phyloP scores from a whole-genome alignment of 2,888 invertebrate genomes.

The Drosophila helvetica region DNA sequence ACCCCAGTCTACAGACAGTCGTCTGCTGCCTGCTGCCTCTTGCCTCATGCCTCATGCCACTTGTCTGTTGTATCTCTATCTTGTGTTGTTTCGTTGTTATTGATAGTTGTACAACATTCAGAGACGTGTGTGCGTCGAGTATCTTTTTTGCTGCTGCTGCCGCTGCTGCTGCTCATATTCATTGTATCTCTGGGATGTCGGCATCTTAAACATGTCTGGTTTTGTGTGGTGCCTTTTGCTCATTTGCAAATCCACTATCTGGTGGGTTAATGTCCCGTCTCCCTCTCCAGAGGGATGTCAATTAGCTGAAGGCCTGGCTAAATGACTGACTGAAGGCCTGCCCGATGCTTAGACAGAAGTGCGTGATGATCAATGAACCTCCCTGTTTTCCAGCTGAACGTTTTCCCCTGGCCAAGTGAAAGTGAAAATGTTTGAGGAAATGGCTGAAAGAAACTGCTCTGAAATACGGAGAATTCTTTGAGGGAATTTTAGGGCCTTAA shows the following conservation, averaged over 20 bases:
- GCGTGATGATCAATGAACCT: slow-evolving; percentile 40
- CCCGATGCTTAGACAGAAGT: slow-evolving; percentile 33
- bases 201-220: slow-evolving; percentile 36
- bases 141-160: neutral
- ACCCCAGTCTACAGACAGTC: slow-evolving; percentile 36
- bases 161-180: neutral
- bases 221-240: slow-evolving; percentile 39
- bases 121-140: slow-evolving; percentile 19
- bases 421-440: slow-evolving; percentile 28
- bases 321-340: slow-evolving; percentile 1
- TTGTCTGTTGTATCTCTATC: slow-evolving; percentile 16
- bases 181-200: slow-evolving; percentile 2
- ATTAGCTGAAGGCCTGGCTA: slow-evolving; percentile 26
- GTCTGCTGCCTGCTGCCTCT: slow-evolving; percentile 12
- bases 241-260: slow-evolving; percentile 62
- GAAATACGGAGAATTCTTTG: neutral
- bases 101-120: slow-evolving; percentile 39
- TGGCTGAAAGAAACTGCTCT: slow-evolving; percentile 9
- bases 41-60: slow-evolving; percentile 6
- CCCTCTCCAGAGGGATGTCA: slow-evolving; percentile 40
- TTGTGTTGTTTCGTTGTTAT: slow-evolving; percentile 47
- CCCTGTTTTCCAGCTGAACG: slow-evolving; percentile 16
- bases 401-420: slow-evolving; percentile 32
- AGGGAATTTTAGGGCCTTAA: too few species aligned
- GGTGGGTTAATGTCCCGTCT: slow-evolving; percentile 48